These are phyloP conservation scores for Mesorhabditis belari DNA, from an alignment of 2,888 invertebrate genomes.

Conservation along the genomic window DNA sequence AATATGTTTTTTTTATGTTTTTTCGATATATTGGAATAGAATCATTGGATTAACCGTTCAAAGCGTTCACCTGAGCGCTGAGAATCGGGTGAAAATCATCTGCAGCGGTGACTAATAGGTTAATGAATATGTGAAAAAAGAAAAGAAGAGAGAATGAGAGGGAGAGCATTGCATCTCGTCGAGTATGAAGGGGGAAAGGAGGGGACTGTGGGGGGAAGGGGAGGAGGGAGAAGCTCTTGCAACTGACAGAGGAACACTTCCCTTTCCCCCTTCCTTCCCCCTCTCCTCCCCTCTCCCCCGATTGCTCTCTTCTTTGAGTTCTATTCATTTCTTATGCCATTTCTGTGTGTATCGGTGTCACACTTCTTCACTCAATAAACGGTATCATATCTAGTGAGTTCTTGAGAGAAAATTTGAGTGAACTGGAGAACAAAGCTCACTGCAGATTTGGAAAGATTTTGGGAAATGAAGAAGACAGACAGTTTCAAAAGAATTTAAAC, in stretches of 20 bases:
- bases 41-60: too few relatives aligned
- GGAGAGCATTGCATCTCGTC: neutral
- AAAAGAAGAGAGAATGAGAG: neutral
- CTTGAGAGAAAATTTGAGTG: too few relatives aligned
- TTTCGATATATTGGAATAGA: too few relatives aligned
- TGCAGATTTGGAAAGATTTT: too few relatives aligned
- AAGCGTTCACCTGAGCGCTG: neutral
- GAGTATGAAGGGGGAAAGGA: too few relatives aligned
- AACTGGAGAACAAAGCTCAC: too few relatives aligned
- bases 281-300: slow-evolving; percentile 5
- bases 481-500: too few relatives aligned
- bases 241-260: slow-evolving; percentile 1
- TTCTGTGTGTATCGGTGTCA: too few relatives aligned
- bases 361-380: too few relatives aligned
- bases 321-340: slow-evolving; percentile 2
- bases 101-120: neutral
- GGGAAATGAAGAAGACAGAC: too few relatives aligned
- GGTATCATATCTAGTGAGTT: too few relatives aligned
- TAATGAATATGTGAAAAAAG: neutral
- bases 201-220: slow-evolving; percentile 5
- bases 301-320: slow-evolving; percentile 1
- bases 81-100: neutral
- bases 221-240: slow-evolving; percentile 6
- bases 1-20: too few relatives aligned
- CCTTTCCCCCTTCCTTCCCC: slow-evolving; percentile 6